Evolutionary conservation across 2,113 vertebrate genomes (phyloP), one percentile per base, ranked within the genome.

Genomic region (Antechinus flavipes): DNA sequence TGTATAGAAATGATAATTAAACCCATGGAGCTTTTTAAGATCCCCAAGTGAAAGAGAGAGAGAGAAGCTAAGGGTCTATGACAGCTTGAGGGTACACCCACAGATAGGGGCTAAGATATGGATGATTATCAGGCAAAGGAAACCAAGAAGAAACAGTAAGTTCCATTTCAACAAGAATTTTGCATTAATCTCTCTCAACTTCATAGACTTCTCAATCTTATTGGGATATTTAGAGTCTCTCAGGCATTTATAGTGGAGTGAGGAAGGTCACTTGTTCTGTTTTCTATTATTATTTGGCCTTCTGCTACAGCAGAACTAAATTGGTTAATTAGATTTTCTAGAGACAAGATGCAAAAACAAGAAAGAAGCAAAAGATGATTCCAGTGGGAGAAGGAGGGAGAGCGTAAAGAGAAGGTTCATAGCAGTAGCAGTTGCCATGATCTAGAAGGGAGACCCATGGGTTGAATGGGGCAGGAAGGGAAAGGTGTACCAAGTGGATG

Each of bases 251-350:
- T 89, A 50, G 53, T 55, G 93, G 91, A 92, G 2, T 0, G 12
- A 93, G 92, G 96, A 95, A 91, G 89, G 94, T 92, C 95, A 93
- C 47, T 94, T 97, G 95, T 0, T 89, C 56, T 95, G 52, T 95
- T 93, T 94, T 93, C 27, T 53, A 27, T 92, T 42, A 94, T 92
- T 90, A 95, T 91, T 91, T 90, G 93, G 93, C 95, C 96, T 93
- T 76, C 96, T 96, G 92, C 96, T n/a, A 55, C 95, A 96, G 96
- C 94, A 93, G 93, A 96, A 94, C 97, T 96, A 97, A 95, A 94
- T 97, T 96, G 95, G 97, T 95, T 98, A 97, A 98, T 98, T 97
- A 97, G 97, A 98, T 98, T 97, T 97, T 93, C 95, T 95, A 93
- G 95, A 96, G 93, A 97, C 90, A 94, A 97, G 96, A 94, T 76